Percentiles rank a stretch among this genome's conserved stretches.
Conservation (phyloP, 2,113 vertebrate genomes). For the Pygathrix nemaeus region DNA sequence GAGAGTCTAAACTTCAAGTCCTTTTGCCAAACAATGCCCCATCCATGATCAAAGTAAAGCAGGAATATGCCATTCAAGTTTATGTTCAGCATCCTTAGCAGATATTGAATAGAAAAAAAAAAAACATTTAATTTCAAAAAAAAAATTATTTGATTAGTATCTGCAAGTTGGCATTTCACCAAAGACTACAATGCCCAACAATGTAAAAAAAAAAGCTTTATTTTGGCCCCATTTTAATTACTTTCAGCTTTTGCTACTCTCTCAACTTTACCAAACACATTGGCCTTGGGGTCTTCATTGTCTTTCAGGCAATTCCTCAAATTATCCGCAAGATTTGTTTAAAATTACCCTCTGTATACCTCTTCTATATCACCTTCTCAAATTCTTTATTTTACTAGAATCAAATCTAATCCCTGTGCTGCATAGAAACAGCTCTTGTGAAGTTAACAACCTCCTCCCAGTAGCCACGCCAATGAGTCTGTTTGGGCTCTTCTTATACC, state of each 20-base stretch:
- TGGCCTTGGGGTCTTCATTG: not conserved
- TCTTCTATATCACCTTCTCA: not conserved
- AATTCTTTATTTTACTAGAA: not conserved
- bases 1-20: conserved; percentile 83
- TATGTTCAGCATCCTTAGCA: conserved; percentile 61
- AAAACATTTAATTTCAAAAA: conserved; percentile 1
- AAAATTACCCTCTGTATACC: not conserved
- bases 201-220: not conserved
- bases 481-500: not conserved
- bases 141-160: conserved; percentile 47
- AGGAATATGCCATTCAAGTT: conserved; percentile 85
- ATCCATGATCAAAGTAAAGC: conserved; percentile 89
- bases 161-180: conserved; percentile 49
- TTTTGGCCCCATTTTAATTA: not conserved
- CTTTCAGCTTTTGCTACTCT: not conserved
- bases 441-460: not conserved
- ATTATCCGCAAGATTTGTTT: not conserved
- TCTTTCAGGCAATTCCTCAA: not conserved
- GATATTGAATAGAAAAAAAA: not conserved
- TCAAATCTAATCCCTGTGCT: not conserved
- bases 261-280: not conserved
- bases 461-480: rapidly evolving
- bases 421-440: not conserved
- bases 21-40: conserved; percentile 85
- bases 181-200: not conserved